Base-by-base conservation (phyloP, 2,888 invertebrate genomes). In the Cinara cedri region DNA sequence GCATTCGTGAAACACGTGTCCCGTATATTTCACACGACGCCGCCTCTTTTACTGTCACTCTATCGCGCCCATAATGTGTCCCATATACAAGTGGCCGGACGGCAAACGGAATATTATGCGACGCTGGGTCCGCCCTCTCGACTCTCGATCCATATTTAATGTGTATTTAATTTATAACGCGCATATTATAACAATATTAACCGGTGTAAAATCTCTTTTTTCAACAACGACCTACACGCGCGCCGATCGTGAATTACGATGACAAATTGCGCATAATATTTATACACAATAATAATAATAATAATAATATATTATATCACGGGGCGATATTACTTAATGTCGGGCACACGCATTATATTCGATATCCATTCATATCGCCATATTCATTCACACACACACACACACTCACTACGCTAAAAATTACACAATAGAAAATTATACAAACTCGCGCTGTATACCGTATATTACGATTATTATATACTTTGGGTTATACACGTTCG, bases 341-440 rank as follows among this genome's bases (percentile, higher is more conserved):
- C 21, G 34, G 21, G n/a, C n/a, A n/a, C n/a, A 6, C n/a, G 24
- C 46, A 13, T 74, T 51, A 44, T 51, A 54, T 55, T 65, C 42
- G 24, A 75, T 44, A 54, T 54, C 24, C 62, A 65, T 75, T 65
- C 65, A 55, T 34, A 34, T 75, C 13, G 34, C 55, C 42, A 24
- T 44, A 57, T 44, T 54, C 55, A 14, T 54, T 62, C 49, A 10
- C 62, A 6, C 51, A 21, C 44, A n/a, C 49, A 44, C 34, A 34
- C 34, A 34, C 34, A 34, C 34, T 4, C 3, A 34, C 34, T 34
- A 34, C 34, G 6, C 46, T 44, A n/a, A n/a, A 21, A 24, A 6
- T 75, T 75, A 54, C 74, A 65, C 63, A 65, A 65, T 44, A 16
- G 34, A 63, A 65, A 75, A 63, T 63, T 51, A 19, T 42, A 34